Evolutionary conservation across 2,113 vertebrate species (phyloP), one percentile per base, ranked within the genome.

Genomic region (Carassius gibelio): DNA sequence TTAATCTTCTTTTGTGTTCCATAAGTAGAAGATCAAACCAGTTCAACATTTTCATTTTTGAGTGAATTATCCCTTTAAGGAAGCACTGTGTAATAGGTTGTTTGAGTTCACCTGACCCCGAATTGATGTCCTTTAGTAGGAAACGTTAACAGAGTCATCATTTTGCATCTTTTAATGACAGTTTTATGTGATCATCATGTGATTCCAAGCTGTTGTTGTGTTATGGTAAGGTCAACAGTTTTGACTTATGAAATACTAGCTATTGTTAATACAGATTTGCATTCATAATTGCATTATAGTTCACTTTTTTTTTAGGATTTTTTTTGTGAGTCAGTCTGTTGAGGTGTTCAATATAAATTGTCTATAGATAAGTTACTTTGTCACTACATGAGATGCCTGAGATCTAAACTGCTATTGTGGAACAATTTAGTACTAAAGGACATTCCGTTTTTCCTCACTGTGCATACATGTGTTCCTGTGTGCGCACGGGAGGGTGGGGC

Each of bases 401-500:
- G 19, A 80, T 64, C 17, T 64, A 21, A 68, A 66, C 8, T 17
- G 38, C 38, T 66, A 5, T 68, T 55, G 13, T 76, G 50, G 48
- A 76, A 55, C 26, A 81, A 8, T 52, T 81, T 69, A 36, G 38
- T 34, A 68, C 4, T 17, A n/a, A 81, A 68, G 26, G 13, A 80
- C 26, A 81, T 26, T 17, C 79, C 4, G 15, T 34, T 66, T 34
- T 68, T 62, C 14, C 21, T 81, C 13, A 9, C 8, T 68, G 26
- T 57, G 4, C 38, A 17, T 76, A 13, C 48, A 19, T 50, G 38
- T 84, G 38, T 66, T 62, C 61, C 38, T 55, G 74, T 77, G 83
- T 68, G 45, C 2, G 15, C 30, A 52, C 7, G 5, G 9, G 42
- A 69, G 80, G 80, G 80, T 81, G 80, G 80, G 80, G 62, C 62